Percentiles rank a stretch among this genome's conserved stretches.
phyloP scores from a whole-genome alignment of 2,888 invertebrate genomes.

The Sesia bembeciformis region DNA sequence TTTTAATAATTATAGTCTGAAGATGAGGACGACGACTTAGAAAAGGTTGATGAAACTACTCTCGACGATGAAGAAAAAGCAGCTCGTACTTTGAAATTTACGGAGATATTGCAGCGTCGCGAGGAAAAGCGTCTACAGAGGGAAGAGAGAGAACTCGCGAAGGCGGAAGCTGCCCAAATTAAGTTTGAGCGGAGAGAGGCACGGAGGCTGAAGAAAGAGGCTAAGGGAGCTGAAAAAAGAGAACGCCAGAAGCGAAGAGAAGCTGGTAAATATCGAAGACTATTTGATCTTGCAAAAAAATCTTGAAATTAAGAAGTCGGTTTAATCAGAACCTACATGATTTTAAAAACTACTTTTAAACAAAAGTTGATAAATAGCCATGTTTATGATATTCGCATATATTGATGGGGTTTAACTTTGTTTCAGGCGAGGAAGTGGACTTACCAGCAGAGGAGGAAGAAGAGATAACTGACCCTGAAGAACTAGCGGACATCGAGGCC shows the following conservation, averaged over 20 bases:
- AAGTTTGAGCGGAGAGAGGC: constrained; percentile 48
- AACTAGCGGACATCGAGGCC: constrained; percentile 54
- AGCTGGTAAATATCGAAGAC: constrained; percentile 26
- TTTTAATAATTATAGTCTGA: constrained; percentile 22
- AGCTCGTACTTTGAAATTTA: constrained; percentile 33
- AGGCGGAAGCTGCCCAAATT: constrained; percentile 30
- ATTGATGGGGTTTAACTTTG: too few relatives aligned
- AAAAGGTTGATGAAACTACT: constrained; percentile 55
- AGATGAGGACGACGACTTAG: constrained; percentile 41
- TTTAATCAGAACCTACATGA: too few relatives aligned
- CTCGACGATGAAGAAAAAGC: constrained; percentile 56
- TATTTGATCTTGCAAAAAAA: too few relatives aligned
- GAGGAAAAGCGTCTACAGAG: constrained; percentile 35
- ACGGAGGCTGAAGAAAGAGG: constrained; percentile 43
- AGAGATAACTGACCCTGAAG: constrained; percentile 45
- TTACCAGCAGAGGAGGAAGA: constrained; percentile 57
- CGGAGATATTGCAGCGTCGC: constrained; percentile 28
- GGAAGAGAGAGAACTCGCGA: constrained; percentile 35
- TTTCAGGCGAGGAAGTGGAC: constrained; percentile 50
- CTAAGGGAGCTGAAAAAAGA: constrained; percentile 32
- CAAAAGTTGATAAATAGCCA: too few relatives aligned
- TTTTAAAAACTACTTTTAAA: too few relatives aligned
- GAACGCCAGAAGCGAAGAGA: constrained; percentile 45
- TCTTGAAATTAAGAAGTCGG: too few relatives aligned
- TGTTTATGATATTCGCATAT: too few relatives aligned